phyloP scores from a whole-genome alignment of 2,113 vertebrate genomes.

The Pitta sordida region DNA sequence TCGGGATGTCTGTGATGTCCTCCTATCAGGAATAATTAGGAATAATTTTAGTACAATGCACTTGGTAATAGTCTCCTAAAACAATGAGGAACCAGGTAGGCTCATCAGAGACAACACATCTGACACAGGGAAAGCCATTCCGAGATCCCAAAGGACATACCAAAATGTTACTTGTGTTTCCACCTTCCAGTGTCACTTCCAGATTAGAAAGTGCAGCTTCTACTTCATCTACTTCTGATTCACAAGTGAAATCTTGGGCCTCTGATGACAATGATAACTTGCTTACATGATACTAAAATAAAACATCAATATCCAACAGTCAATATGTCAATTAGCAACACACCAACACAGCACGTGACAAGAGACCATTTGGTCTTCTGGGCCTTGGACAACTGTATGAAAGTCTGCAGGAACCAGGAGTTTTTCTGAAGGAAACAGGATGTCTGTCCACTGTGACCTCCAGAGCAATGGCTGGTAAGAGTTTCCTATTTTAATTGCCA shows the following conservation, averaged over 20 bases:
- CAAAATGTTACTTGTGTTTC: conserved; percentile 81
- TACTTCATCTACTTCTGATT: conserved; percentile 91
- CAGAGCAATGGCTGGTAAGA: background rate
- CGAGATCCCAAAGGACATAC: conserved; percentile 68
- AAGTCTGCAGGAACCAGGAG: background rate
- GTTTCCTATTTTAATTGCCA: background rate
- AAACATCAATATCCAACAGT: background rate
- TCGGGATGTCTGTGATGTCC: conserved; percentile 98
- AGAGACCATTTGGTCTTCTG: background rate
- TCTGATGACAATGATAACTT: conserved; percentile 84
- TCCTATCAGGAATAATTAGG: conserved; percentile 78
- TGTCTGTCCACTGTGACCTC: background rate
- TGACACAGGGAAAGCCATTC: background rate
- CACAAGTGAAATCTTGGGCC: conserved; percentile 72
- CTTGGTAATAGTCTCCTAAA: background rate
- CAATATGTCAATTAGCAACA: background rate
- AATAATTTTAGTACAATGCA: conserved; percentile 43
- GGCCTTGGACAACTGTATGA: background rate
- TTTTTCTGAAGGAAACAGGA: background rate
- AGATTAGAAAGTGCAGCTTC: conserved; percentile 92
- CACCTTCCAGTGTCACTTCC: conserved; percentile 90
- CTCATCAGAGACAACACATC: background rate
- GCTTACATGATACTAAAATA: conserved; percentile 89
- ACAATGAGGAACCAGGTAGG: background rate
- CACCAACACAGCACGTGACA: background rate